phyloP scores from a whole-genome alignment of 2,797 vertebrate species.

The Linurgus olivaceus region DNA sequence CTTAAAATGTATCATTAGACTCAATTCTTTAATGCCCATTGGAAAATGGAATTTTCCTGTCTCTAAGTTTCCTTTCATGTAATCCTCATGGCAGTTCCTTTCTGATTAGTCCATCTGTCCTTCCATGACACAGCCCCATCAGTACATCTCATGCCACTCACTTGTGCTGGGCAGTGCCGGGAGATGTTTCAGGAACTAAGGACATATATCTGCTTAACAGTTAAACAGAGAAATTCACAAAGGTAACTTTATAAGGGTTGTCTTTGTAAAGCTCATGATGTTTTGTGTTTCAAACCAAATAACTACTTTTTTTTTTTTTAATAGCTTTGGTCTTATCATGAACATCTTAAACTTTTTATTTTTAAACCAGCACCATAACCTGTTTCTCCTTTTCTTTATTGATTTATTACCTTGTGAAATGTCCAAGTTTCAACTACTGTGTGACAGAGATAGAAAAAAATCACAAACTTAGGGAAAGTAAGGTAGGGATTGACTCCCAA shows the following conservation, averaged over 20 bases:
- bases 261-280: background rate
- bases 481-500: background rate
- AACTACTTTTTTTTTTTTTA: background rate
- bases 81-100: background rate
- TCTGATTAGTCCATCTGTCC: background rate
- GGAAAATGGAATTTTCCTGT: conserved; percentile 23
- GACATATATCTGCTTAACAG: background rate
- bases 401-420: background rate
- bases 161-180: background rate
- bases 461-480: background rate
- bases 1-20: background rate
- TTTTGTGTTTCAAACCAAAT: background rate
- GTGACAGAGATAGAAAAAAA: background rate
- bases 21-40: background rate
- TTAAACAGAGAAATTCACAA: background rate
- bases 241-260: background rate
- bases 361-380: background rate
- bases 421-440: background rate
- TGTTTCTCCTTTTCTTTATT: background rate
- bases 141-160: background rate
- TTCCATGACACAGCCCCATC: background rate
- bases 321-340: background rate
- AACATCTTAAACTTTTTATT: background rate
- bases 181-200: background rate
- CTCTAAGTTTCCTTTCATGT: background rate